phyloP scores from a whole-genome alignment of 2,113 vertebrate species.

The Dromiciops gliroides region DNA sequence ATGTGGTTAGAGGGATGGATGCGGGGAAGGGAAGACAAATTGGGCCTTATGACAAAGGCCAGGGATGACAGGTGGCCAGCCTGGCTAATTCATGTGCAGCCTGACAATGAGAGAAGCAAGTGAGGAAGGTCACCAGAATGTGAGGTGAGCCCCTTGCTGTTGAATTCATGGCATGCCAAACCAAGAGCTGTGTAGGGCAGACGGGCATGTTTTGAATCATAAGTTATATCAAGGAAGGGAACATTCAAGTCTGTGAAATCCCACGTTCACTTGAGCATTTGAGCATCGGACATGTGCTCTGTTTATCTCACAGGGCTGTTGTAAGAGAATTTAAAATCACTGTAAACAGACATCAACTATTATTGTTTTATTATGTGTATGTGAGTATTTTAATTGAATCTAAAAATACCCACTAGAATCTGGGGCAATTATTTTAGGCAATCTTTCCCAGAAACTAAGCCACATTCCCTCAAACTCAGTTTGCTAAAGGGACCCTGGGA shows the following conservation, averaged over 20 bases:
- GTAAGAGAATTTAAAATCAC: background rate
- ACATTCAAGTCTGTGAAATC: background rate
- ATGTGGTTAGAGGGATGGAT: accelerated
- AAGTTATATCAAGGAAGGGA: background rate
- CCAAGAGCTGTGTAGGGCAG: background rate
- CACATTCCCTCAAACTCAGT: background rate
- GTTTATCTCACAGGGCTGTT: background rate
- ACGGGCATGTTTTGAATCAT: no score
- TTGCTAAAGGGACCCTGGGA: conserved; percentile 13
- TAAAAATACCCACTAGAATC: conserved; percentile 21
- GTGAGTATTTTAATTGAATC: conserved; percentile 6
- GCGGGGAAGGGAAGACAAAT: background rate
- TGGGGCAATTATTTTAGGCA: conserved; percentile 27
- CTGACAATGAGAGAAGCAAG: background rate
- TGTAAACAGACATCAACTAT: background rate
- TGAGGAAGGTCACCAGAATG: background rate
- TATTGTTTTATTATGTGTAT: background rate
- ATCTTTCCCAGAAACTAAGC: conserved; percentile 29
- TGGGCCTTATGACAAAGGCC: accelerated
- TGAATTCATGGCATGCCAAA: background rate
- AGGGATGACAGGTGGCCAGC: background rate
- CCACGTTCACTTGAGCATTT: background rate
- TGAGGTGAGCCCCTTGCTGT: background rate
- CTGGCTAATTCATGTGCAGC: background rate
- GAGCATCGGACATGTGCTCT: background rate